phyloP scores from a whole-genome alignment of 2,113 vertebrate genomes.

The Actenoides hombroni region DNA sequence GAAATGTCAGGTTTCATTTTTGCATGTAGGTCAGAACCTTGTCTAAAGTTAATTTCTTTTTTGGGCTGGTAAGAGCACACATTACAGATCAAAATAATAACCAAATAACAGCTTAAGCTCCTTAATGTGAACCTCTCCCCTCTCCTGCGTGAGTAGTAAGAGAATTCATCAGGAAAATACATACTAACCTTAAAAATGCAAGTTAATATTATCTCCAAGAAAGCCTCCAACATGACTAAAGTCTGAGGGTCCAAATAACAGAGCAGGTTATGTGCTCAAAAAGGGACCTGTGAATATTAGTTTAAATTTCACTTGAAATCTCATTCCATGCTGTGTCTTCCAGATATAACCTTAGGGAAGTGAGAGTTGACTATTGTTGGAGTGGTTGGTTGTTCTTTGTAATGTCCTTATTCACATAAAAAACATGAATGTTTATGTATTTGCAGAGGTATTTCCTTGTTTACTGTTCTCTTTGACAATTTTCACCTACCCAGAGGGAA shows the following conservation, averaged over 20 bases:
- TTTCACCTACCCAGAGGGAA: background rate
- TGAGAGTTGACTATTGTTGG: background rate
- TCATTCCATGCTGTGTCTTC: background rate
- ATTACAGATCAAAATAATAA: slow-evolving; percentile 43
- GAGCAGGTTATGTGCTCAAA: background rate
- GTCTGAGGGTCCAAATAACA: background rate
- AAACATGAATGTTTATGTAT: background rate
- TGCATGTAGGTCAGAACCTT: background rate
- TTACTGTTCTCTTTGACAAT: slow-evolving; percentile 40
- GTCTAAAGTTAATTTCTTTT: slow-evolving; percentile 15
- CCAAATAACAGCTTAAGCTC: background rate
- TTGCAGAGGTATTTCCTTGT: background rate
- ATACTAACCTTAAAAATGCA: background rate
- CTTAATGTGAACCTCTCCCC: background rate
- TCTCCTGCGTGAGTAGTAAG: background rate
- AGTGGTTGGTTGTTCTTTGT: slow-evolving; percentile 3
- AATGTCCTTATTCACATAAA: background rate
- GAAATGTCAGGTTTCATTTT: slow-evolving; percentile 47
- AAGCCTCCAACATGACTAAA: background rate
- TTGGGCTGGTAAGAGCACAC: background rate
- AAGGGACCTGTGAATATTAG: background rate
- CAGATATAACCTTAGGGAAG: background rate
- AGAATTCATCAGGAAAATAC: background rate
- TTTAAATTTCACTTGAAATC: background rate
- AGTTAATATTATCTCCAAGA: background rate